phyloP scores from a whole-genome alignment of 2,797 vertebrate genomes.

The Fratercula arctica region DNA sequence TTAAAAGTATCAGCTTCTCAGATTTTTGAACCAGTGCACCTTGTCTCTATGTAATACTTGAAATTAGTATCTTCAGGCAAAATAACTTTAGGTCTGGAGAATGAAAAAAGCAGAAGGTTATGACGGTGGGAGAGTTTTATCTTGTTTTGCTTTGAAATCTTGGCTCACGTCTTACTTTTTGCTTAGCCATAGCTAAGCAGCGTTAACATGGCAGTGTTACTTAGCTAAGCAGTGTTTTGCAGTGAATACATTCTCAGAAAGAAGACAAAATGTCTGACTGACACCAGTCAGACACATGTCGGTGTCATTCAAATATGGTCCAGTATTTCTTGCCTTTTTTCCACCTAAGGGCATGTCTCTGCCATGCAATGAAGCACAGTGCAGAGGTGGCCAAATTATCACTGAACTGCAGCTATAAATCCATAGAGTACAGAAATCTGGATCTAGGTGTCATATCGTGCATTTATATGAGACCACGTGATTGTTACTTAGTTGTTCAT shows the following conservation, averaged over 20 bases:
- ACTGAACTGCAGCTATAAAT: background rate
- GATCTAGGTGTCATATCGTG: background rate
- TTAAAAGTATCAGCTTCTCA: background rate
- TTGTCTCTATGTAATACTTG: background rate
- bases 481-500: background rate
- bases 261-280: background rate
- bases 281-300: background rate
- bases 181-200: background rate
- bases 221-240: background rate
- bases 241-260: background rate
- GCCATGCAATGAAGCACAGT: background rate
- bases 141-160: conserved; percentile 4
- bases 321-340: background rate
- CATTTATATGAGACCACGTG: background rate
- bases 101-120: background rate
- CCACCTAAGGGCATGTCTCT: background rate
- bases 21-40: background rate
- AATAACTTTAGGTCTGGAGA: background rate
- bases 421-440: background rate
- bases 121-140: background rate
- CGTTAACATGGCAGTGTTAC: no score
- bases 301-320: background rate
- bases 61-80: background rate
- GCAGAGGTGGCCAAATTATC: background rate
- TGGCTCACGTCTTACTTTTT: background rate